These are phyloP conservation scores for Hydropsyche betteni DNA, from an alignment of 2,888 invertebrate genomes.

Conservation along the genomic window DNA sequence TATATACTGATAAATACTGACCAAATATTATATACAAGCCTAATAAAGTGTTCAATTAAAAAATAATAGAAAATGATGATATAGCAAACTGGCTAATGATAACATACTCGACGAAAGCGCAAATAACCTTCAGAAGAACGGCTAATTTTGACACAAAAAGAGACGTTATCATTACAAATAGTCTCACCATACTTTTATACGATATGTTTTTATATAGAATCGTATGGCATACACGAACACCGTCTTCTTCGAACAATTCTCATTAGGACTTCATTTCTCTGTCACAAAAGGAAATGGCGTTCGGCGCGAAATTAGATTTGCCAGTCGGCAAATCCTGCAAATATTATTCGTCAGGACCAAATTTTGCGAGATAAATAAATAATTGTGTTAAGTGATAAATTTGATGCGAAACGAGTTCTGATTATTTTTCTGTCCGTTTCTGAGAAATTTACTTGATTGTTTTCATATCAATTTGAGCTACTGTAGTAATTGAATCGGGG, in stretches of 20 bases:
- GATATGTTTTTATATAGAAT: too few relatives aligned
- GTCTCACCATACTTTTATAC: background rate
- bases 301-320: constrained; percentile 22
- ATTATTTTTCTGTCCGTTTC: too few relatives aligned
- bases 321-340: background rate
- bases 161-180: constrained; percentile 16
- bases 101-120: too few relatives aligned
- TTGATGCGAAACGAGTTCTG: background rate
- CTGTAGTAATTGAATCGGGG: too few relatives aligned
- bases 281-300: constrained; percentile 27
- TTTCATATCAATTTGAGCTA: too few relatives aligned
- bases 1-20: too few relatives aligned
- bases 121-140: background rate
- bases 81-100: too few relatives aligned
- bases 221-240: background rate
- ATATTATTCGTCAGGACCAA: constrained; percentile 3
- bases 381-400: constrained; percentile 9
- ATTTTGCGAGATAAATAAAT: background rate
- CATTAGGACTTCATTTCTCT: constrained; percentile 15
- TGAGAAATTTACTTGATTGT: too few relatives aligned
- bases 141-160: background rate
- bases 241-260: constrained; percentile 23
- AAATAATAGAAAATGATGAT: too few relatives aligned
- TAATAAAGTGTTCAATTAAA: too few relatives aligned
- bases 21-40: too few relatives aligned